Evolutionary conservation across 1,140 invertebrate species (phyloP).

Genomic region (Drosophila navojoa): DNA sequence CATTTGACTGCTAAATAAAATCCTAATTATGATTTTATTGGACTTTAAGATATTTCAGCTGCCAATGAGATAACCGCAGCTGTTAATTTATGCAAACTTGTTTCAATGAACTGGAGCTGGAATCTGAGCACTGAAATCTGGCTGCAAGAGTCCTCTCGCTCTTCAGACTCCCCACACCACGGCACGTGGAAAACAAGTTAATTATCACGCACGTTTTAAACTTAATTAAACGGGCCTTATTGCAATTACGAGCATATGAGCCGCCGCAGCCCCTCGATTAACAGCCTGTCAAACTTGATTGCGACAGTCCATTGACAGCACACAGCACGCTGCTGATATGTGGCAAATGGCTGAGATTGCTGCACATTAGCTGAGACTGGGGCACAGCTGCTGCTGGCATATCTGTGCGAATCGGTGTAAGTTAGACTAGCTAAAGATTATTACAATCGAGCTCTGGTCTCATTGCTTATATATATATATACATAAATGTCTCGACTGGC

Average conservation of each 20-base stretch:
- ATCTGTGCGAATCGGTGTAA: conserved; percentile 17
- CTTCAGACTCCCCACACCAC: not conserved
- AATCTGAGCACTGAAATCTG: conserved; percentile 18
- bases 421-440: not conserved
- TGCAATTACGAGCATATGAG: conserved; percentile 62
- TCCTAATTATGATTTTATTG: too few relatives aligned
- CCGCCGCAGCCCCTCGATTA: conserved; percentile 24
- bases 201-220: conserved; percentile 67
- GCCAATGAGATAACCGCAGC: not conserved
- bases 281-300: conserved; percentile 58
- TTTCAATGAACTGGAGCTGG: conserved; percentile 7
- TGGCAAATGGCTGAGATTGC: conserved; percentile 46
- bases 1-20: too few relatives aligned
- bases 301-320: conserved; percentile 38
- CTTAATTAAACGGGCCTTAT: conserved; percentile 61
- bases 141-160: not conserved
- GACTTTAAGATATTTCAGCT: not conserved
- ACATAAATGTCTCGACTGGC: not conserved
- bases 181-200: conserved; percentile 50
- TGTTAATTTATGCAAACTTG: conserved; percentile 1
- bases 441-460: conserved; percentile 17
- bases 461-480: not conserved
- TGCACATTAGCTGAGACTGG: conserved; percentile 1
- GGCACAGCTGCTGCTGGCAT: conserved; percentile 8
- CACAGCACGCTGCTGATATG: conserved; percentile 32